Evolutionary conservation across 2,888 invertebrate species (phyloP).

Genomic region (Acronicta leporina): DNA sequence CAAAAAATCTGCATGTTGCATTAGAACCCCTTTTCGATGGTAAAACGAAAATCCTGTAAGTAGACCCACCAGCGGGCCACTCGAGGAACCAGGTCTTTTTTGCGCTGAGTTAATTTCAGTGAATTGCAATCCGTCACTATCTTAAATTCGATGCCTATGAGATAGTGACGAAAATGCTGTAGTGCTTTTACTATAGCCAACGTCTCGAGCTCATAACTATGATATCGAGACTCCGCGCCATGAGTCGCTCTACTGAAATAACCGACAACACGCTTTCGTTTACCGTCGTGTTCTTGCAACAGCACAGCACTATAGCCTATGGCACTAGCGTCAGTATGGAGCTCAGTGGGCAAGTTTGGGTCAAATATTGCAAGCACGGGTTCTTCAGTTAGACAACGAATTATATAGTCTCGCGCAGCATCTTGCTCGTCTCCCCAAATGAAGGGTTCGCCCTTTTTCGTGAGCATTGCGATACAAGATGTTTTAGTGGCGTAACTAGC

Average conservation of each 20-base stretch:
- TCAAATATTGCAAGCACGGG: slow-evolving; percentile 3
- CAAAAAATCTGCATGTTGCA: slow-evolving; percentile 26
- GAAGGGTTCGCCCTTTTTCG: too few relatives aligned
- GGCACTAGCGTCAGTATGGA: slow-evolving; percentile 15
- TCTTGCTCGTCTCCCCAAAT: too few relatives aligned
- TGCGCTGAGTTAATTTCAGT: background rate
- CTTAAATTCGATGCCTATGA: slow-evolving; percentile 30
- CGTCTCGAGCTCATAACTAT: slow-evolving; percentile 25
- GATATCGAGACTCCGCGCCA: slow-evolving; percentile 43
- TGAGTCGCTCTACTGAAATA: slow-evolving; percentile 39
- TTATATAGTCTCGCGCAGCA: too few relatives aligned
- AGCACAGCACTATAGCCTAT: slow-evolving; percentile 30
- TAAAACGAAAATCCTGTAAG: slow-evolving; percentile 22
- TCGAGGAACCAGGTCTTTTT: slow-evolving; percentile 3
- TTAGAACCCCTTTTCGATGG: slow-evolving; percentile 36
- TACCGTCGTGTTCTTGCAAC: slow-evolving; percentile 24
- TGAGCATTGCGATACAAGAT: too few relatives aligned
- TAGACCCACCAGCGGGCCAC: slow-evolving; percentile 24
- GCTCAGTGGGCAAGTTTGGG: background rate
- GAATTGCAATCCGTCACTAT: slow-evolving; percentile 27
- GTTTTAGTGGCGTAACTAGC: too few relatives aligned
- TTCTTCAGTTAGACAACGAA: background rate
- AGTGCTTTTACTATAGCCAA: slow-evolving; percentile 40
- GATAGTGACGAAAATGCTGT: slow-evolving; percentile 46
- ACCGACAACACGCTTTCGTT: slow-evolving; percentile 28